Evolutionary conservation across 35 echinoderm and acorn worm species (phyloP), one percentile per base, ranked within the genome.

Genomic region (Acanthaster planci): DNA sequence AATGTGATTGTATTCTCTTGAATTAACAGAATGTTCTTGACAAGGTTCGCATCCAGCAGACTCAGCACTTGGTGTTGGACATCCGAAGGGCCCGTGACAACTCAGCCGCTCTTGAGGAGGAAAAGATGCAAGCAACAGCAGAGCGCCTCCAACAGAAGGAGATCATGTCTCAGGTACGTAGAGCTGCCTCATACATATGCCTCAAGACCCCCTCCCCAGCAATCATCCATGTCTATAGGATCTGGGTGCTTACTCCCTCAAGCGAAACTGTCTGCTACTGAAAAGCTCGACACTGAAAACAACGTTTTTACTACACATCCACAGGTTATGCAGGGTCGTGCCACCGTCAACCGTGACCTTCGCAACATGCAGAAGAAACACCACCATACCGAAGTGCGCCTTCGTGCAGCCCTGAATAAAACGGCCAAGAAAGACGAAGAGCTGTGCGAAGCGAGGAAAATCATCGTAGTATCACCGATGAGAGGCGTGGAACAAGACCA

Each of bases 301-400:
- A 6, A 6, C 42, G 12, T 47, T n/a, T n/a, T n/a, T n/a, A n/a
- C n/a, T 18, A 56, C 34, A 7, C 30, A 14, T 72, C 5, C 34
- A 12, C 64, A 72, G 64, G 23, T 72, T 8, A 26, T 72, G 1
- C 64, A 72, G 9, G 64, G 30, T 7, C 64, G 64, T 10, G 23
- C 23, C 21, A 31, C 23, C 26, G 30, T 72, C 64, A 10, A 34
- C 34, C 64, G 64, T 12, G 64, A 29, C 64, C 14, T 72, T 12
- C 64, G 64, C 64, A 72, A 26, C 18, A 72, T 72, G 64, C 64
- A 72, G 29, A 19, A 29, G 29, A 72, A 72, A 72, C 64, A 72
- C 14, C 64, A 29, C 64, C 64, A 26, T 6, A 29, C 64, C 64
- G 26, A 72, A 21, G 64, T 72, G 64, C 64, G 64, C 64, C 64